phyloP scores from a whole-genome alignment of 2,888 invertebrate genomes.

The Chaetoderma sp. region DNA sequence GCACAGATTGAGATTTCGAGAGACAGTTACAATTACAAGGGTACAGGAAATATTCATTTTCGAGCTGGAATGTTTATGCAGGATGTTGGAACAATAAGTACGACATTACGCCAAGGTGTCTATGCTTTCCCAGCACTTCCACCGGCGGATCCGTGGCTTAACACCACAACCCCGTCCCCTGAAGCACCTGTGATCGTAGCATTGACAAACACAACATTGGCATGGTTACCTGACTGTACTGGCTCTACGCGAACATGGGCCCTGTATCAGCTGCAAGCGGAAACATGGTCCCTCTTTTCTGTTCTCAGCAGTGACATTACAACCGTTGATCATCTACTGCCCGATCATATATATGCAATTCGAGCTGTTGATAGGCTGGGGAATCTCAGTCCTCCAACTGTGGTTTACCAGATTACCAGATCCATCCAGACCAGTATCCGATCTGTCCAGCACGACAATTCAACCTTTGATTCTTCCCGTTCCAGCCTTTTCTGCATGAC shows the following conservation, averaged over 20 bases:
- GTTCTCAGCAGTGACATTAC: conserved; percentile 30
- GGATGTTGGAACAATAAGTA: too few species aligned
- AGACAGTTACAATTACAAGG: conserved; percentile 18
- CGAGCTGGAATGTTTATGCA: too few species aligned
- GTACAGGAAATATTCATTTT: conserved; percentile 56
- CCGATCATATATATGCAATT: conserved; percentile 28
- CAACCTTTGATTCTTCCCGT: too few species aligned
- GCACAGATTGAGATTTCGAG: conserved; percentile 52
- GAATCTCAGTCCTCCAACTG: conserved; percentile 22
- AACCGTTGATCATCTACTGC: conserved; percentile 29
- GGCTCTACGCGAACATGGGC: conserved; percentile 39
- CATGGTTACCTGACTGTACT: conserved; percentile 39
- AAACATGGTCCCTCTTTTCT: conserved; percentile 34
- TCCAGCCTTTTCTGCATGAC: too few species aligned
- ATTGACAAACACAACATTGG: conserved; percentile 18
- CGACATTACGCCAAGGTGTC: conserved; percentile 41
- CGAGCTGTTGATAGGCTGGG: conserved; percentile 31
- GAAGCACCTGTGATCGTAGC: conserved; percentile 33
- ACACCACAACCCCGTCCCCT: conserved; percentile 19
- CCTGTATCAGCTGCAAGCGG: conserved; percentile 38
- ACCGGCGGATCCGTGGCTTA: conserved; percentile 53
- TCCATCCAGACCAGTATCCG: too few species aligned
- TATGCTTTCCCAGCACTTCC: conserved; percentile 43
- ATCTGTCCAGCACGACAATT: too few species aligned
- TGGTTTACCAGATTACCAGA: too few species aligned